Evolutionary conservation across 2,113 vertebrate genomes (phyloP), one percentile per base, ranked within the genome.

Genomic region (Alligator mississippiensis): DNA sequence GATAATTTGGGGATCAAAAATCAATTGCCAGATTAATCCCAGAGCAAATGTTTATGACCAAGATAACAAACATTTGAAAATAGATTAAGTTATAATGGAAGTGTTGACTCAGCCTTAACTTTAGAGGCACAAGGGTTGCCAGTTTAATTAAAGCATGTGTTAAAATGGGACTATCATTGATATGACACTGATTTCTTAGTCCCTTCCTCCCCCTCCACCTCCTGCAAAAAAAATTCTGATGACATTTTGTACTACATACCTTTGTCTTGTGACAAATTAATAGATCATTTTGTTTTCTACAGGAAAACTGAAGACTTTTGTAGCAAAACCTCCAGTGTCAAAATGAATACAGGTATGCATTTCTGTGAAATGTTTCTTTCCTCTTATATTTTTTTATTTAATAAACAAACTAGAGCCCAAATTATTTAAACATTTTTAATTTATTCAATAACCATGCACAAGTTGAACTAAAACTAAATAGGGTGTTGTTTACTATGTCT

Each of bases 311-410:
- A 98, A 97, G 98, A 97, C 87, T 93, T 97, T 97, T 97, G 85
- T 96, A 97, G 90, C 96, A 98, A 97, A 97, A 77, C 91, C 63
- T 95, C 95, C 97, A 97, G 95, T 96, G 89, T 97, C 97, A 98
- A 94, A 97, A 98, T 98, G 98, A 98, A 98, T 68, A 98, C 98
- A 98, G 98, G 98, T 98, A 98, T 87, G 98, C 95, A 3, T 92
- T 93, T 97, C 87, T 90, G 72, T 83, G 82, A 90, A 94, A 94
- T 88, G 80, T 77, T 79, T 89, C 34, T 93, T 87, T 72, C 63
- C 81, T 94, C 25, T 55, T 87, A 7, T 21, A 4, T 83, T 47
- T 63, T 74, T 19, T 90, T 95, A 62, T 95, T 87, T 90, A 68
- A 83, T 90, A 79, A 90, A 76, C 58, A 58, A 28, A 85, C 24